Conservation (phyloP, 2,797 vertebrate genomes). For the Periophthalmus magnuspinnatus region DNA sequence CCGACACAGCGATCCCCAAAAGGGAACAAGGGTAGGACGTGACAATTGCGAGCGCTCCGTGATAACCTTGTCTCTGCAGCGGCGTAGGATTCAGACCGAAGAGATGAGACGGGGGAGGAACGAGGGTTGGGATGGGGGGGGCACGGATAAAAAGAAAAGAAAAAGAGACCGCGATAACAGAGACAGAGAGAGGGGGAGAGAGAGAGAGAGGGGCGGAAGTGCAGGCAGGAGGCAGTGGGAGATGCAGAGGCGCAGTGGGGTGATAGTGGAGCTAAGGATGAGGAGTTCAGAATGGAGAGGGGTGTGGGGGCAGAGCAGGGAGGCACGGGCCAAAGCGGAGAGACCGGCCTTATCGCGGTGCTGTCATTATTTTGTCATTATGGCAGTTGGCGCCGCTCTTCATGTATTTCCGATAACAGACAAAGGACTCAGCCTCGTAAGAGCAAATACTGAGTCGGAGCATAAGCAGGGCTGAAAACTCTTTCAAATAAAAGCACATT, state of each 20-base stretch:
- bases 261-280: conserved; percentile 46
- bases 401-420: conserved; percentile 68
- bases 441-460: conserved; percentile 51
- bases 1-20: conserved; percentile 49
- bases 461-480: conserved; percentile 49
- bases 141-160: conserved; percentile 38
- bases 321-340: conserved; percentile 48
- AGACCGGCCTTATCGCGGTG: conserved; percentile 61
- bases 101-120: conserved; percentile 35
- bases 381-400: conserved; percentile 62
- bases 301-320: conserved; percentile 24
- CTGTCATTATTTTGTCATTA: conserved; percentile 78
- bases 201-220: conserved; percentile 27
- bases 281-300: conserved; percentile 41
- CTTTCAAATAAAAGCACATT: conserved; percentile 14
- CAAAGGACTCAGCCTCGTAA: conserved; percentile 58
- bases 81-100: conserved; percentile 41
- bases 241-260: conserved; percentile 24
- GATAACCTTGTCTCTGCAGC: conserved; percentile 65
- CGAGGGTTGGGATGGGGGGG: conserved; percentile 1
- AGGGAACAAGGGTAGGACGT: conserved; percentile 43
- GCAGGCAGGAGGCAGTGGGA: conserved; percentile 26
- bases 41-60: conserved; percentile 35
- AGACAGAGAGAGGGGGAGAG: neutral
- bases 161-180: conserved; percentile 44